A percentile compares a stretch with the other conserved stretches of the same genome.
phyloP scores from a whole-genome alignment of 2,113 vertebrate genomes.

The Symphodus melops region DNA sequence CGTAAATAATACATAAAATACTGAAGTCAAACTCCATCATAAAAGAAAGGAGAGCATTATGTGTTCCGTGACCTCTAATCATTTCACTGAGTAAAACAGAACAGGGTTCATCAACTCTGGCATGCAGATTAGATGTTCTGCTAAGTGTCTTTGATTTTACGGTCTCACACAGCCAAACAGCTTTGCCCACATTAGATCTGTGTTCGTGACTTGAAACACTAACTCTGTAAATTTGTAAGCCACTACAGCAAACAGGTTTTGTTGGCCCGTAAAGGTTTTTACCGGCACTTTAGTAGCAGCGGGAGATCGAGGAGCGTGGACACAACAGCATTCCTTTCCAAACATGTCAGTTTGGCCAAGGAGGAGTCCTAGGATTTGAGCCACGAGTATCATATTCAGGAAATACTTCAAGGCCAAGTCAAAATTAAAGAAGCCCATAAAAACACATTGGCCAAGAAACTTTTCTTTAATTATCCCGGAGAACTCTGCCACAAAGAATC shows the following conservation, averaged over 20 bases:
- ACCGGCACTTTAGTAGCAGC: slow-evolving; percentile 83
- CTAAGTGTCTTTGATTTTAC: slow-evolving; percentile 68
- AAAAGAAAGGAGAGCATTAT: neutral
- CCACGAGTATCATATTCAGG: slow-evolving; percentile 55
- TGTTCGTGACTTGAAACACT: slow-evolving; percentile 86
- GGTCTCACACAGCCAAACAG: slow-evolving; percentile 57
- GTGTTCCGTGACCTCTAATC: slow-evolving; percentile 66
- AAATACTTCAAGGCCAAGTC: slow-evolving; percentile 57
- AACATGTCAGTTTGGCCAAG: slow-evolving; percentile 82
- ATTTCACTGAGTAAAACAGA: slow-evolving; percentile 67
- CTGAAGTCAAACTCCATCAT: neutral
- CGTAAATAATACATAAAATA: slow-evolving; percentile 7
- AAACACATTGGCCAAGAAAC: slow-evolving; percentile 61
- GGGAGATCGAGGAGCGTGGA: slow-evolving; percentile 76
- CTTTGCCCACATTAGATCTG: slow-evolving; percentile 73
- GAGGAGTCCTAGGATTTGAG: slow-evolving; percentile 62
- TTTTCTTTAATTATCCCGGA: slow-evolving; percentile 21
- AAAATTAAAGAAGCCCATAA: slow-evolving; percentile 63
- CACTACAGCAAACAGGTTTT: slow-evolving; percentile 83
- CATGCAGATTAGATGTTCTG: slow-evolving; percentile 63
- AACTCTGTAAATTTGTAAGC: slow-evolving; percentile 81
- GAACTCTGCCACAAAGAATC: slow-evolving; percentile 25
- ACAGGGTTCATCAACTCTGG: slow-evolving; percentile 59
- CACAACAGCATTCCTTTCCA: slow-evolving; percentile 84
- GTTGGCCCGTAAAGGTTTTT: slow-evolving; percentile 84